Percentiles rank a stretch among this genome's conserved stretches.
These are phyloP conservation scores for Platyrinchus mystaceus DNA, from an alignment of 2,797 vertebrate species.

Conservation along the genomic window DNA sequence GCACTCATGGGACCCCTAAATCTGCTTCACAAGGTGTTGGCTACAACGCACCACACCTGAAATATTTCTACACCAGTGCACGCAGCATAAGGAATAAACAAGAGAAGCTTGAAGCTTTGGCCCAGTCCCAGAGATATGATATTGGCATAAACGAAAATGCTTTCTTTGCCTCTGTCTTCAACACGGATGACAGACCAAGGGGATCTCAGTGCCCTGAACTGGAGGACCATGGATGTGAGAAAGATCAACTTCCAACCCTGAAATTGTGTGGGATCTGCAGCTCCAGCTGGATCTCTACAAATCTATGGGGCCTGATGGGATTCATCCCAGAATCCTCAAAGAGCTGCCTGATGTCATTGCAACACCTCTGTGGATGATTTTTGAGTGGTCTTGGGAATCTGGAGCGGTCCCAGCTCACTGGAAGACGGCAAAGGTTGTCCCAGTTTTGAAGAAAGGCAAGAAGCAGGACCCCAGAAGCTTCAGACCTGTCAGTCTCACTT, in stretches of 20 bases:
- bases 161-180: background rate
- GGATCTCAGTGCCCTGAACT: background rate
- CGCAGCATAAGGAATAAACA: background rate
- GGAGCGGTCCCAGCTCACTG: background rate
- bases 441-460: background rate
- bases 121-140: too few relatives aligned
- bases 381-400: background rate
- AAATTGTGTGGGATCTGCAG: background rate
- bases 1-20: background rate
- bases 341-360: background rate
- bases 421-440: background rate
- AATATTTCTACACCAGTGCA: background rate
- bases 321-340: background rate
- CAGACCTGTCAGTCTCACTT: background rate
- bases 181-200: background rate
- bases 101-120: background rate
- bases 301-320: background rate
- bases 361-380: background rate
- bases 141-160: background rate
- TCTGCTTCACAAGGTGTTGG: too few relatives aligned
- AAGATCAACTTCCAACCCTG: background rate
- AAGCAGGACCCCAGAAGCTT: background rate
- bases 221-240: background rate
- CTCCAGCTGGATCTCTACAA: background rate
- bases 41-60: background rate